Percentiles rank a stretch among this genome's conserved stretches.
Evolutionary conservation across 2,888 invertebrate species (phyloP).

Genomic region (Kuschelorhynchus macadamiae): DNA sequence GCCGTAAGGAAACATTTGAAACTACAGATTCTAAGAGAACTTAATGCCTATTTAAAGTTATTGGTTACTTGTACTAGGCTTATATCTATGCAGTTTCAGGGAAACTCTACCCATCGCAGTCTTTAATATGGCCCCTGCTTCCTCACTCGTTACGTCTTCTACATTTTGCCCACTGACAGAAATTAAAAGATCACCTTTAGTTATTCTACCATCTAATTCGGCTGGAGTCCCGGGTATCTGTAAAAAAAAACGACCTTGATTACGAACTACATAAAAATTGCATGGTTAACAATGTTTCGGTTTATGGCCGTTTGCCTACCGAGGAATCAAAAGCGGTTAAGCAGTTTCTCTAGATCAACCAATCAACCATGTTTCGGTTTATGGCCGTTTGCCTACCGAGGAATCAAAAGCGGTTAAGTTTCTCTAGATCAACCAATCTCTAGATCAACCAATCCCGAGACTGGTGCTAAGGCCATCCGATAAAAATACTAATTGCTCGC

Average conservation of each 20-base stretch:
- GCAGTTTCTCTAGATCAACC: too few relatives aligned
- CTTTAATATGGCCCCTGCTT: conserved; percentile 92
- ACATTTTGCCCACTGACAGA: conserved; percentile 91
- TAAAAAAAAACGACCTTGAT: conserved; percentile 41
- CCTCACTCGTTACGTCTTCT: conserved; percentile 81
- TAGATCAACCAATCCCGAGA: too few relatives aligned
- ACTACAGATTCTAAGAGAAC: conserved; percentile 31
- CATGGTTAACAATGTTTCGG: not conserved
- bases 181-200: conserved; percentile 92
- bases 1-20: conserved; percentile 22
- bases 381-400: not conserved
- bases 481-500: too few relatives aligned
- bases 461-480: too few relatives aligned
- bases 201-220: conserved; percentile 87
- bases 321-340: not conserved
- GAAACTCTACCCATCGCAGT: conserved; percentile 85
- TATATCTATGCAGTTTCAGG: conserved; percentile 90
- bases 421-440: too few relatives aligned
- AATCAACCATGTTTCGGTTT: not conserved
- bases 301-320: not conserved
- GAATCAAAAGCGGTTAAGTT: too few relatives aligned
- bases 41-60: conserved; percentile 26
- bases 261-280: not conserved
- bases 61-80: conserved; percentile 70
- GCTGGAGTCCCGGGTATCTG: conserved; percentile 92